Base-by-base conservation (phyloP, 2,888 invertebrate genomes). In the Teinopalpus imperialis region DNA sequence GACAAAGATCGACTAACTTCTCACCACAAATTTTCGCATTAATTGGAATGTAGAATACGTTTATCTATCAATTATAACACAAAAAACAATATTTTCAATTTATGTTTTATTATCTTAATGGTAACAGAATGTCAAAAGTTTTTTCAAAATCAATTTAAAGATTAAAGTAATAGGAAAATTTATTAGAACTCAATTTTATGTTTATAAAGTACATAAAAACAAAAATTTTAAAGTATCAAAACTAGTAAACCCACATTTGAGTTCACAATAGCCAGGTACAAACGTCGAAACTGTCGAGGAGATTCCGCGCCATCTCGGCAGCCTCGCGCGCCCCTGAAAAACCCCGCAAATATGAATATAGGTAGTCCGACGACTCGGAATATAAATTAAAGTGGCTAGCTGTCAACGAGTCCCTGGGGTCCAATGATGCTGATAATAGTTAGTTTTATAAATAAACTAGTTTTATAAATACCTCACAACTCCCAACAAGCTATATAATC, bases 241-340 rank as follows among this genome's bases (percentile, higher is more conserved):
- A 63, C 42, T 1, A 27, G 18, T 43, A 16, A 13, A 26, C 54
- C 56, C 20, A 27, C 18, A 7, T 53, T 13, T 51, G 24, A 39
- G 49, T 21, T 48, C 52, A 74, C 71, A 78, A 78, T 72, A 66
- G 63, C 59, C 65, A 71, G 70, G 74, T 76, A 75, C 73, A 72
- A 69, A 68, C 64, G 66, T 66, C 63, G 68, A 74, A 74, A 72
- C 66, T 66, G 68, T 60, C 63, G 63, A 54, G 56, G 54, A 61
- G 62, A 59, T 60, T 55, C 54, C 52, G 52, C 59, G 61, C 65
- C 68, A 65, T 74, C 71, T 71, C 66, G 61, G 59, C 51, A 51
- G 54, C 57, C 53, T 54, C 54, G 37, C 45, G 46, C 35, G 30
- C 23, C 46, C 40, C 43, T 20, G 59, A 62, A 61, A 68, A 64